Conservation (phyloP, 2,113 vertebrate genomes). For the Triplophysa siluroides region DNA sequence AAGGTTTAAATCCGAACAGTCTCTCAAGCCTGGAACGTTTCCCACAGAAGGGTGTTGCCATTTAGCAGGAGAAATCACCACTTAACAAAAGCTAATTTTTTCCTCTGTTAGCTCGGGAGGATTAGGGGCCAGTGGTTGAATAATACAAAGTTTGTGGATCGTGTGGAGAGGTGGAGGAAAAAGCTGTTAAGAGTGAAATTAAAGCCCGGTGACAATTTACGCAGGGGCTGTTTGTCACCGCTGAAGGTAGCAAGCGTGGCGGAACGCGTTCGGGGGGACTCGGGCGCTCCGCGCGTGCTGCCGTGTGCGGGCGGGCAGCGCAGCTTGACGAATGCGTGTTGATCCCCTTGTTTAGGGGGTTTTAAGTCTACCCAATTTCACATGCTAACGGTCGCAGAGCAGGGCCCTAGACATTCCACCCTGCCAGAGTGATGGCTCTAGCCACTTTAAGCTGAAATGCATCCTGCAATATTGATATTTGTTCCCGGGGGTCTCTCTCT, state of each 20-base stretch:
- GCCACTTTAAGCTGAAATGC: slow-evolving; percentile 39
- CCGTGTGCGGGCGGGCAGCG: slow-evolving; percentile 59
- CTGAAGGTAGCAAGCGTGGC: slow-evolving; percentile 59
- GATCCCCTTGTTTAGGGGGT: slow-evolving; percentile 74
- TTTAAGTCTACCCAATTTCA: slow-evolving; percentile 69
- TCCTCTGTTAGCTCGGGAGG: slow-evolving; percentile 74
- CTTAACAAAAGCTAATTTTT: slow-evolving; percentile 80
- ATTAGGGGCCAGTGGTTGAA: slow-evolving; percentile 67
- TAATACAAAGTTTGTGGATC: slow-evolving; percentile 67
- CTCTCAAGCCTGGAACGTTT: slow-evolving; percentile 61
- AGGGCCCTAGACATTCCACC: slow-evolving; percentile 37
- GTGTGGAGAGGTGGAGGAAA: slow-evolving; percentile 55
- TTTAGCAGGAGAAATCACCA: slow-evolving; percentile 73
- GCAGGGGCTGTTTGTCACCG: slow-evolving; percentile 63
- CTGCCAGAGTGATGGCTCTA: slow-evolving; percentile 40
- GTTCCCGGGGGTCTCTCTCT: slow-evolving; percentile 37
- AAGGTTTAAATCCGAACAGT: slow-evolving; percentile 45
- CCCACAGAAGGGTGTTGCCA: slow-evolving; percentile 62
- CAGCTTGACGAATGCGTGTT: slow-evolving; percentile 72
- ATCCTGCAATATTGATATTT: slow-evolving; percentile 57
- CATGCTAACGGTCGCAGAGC: slow-evolving; percentile 58
- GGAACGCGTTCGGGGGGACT: slow-evolving; percentile 38
- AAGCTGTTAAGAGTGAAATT: slow-evolving; percentile 68
- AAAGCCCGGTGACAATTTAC: slow-evolving; percentile 73
- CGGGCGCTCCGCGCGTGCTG: slow-evolving; percentile 33